phyloP scores from a whole-genome alignment of 1,140 invertebrate species.

The Drosophila sucinea region DNA sequence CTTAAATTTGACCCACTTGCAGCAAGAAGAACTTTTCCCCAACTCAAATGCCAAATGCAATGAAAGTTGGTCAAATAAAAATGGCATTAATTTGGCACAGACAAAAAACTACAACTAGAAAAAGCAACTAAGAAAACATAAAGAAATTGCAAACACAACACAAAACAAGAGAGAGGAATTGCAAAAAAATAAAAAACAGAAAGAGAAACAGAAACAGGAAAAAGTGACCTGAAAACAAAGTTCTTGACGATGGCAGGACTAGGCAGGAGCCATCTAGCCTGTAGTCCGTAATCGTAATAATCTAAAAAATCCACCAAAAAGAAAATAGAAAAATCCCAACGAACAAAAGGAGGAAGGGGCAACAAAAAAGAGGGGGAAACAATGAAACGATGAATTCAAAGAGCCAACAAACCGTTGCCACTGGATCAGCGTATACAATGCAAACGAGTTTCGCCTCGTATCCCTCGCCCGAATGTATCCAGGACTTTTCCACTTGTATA shows the following conservation, averaged over 20 bases:
- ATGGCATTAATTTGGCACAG: conserved; percentile 60
- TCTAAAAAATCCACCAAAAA: conserved; percentile 59
- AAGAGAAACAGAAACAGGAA: conserved; percentile 49
- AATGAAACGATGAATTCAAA: conserved; percentile 52
- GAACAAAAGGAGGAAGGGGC: conserved; percentile 17
- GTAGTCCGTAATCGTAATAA: conserved; percentile 58
- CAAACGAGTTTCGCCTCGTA: conserved; percentile 89
- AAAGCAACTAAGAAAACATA: conserved; percentile 15
- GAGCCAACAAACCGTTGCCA: conserved; percentile 86
- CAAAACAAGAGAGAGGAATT: conserved; percentile 34
- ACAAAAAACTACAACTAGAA: conserved; percentile 27
- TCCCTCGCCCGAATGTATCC: conserved; percentile 90
- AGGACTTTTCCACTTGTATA: conserved; percentile 88
- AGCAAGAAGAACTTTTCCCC: conserved; percentile 19
- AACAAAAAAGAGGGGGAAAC: conserved; percentile 42
- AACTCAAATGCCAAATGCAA: conserved; percentile 36
- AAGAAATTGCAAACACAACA: conserved; percentile 40
- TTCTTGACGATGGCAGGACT: conserved; percentile 34
- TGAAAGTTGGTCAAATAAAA: conserved; percentile 56
- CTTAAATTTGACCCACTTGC: conserved; percentile 53
- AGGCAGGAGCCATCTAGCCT: conserved; percentile 13
- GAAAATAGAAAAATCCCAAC: conserved; percentile 40
- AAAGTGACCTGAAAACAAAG: conserved; percentile 69
- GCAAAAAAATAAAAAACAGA: conserved; percentile 20
- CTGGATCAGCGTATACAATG: conserved; percentile 89